Percentiles rank a stretch among this genome's conserved stretches.
phyloP scores from a whole-genome alignment of 2,113 vertebrate species.

The Chlorodrepanis virens region DNA sequence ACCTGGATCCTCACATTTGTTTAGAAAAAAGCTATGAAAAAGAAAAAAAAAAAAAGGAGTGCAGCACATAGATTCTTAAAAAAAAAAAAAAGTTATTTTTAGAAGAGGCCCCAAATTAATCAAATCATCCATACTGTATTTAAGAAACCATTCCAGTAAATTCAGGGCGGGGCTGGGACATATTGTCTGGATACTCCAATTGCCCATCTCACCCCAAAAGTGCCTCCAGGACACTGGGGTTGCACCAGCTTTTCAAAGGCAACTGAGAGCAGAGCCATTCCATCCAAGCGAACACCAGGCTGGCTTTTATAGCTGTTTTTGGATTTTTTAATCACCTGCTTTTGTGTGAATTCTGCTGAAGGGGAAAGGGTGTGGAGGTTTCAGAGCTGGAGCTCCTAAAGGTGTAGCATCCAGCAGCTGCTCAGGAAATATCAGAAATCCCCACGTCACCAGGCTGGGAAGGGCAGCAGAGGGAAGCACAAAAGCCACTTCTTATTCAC shows the following conservation, averaged over 20 bases:
- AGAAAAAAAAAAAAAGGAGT: background rate
- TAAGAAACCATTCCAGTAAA: background rate
- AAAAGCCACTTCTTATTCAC: background rate
- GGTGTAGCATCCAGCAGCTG: conserved; percentile 41
- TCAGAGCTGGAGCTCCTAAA: background rate
- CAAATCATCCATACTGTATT: background rate
- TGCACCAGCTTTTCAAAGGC: background rate
- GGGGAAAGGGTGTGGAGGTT: conserved; percentile 52
- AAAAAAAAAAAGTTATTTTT: background rate
- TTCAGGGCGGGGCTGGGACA: background rate
- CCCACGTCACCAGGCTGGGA: background rate
- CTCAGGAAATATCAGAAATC: conserved; percentile 52
- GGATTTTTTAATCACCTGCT: background rate
- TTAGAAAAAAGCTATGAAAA: background rate
- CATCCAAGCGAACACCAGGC: background rate
- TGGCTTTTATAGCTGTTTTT: background rate
- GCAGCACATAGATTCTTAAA: background rate
- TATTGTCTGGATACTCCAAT: background rate
- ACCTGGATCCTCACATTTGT: background rate
- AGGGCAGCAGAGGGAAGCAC: conserved; percentile 13
- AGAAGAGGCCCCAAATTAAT: background rate
- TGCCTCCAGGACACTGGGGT: background rate
- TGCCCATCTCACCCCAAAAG: background rate
- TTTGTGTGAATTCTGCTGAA: conserved; percentile 26
- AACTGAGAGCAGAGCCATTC: background rate